Evolutionary conservation across 2,797 vertebrate genomes (phyloP), one percentile per base, ranked within the genome.

Genomic region (Etheostoma perlongum): DNA sequence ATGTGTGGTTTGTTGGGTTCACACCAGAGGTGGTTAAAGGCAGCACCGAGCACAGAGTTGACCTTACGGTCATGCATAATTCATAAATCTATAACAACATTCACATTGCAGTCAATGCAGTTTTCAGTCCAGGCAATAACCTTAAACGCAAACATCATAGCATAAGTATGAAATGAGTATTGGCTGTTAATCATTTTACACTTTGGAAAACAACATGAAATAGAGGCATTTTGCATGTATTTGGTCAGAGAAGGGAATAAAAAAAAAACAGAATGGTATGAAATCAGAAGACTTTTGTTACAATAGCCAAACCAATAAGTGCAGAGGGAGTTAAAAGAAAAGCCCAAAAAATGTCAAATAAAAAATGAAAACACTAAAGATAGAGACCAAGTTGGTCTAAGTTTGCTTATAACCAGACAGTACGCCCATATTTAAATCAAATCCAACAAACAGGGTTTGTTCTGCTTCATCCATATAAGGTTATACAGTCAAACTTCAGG

Each of bases 261-360:
- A 73, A 73, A 46, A 42, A 23, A 42, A 47, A 4, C n/a, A 40
- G 5, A 62, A 49, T 54, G 0, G 67, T 61, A 66, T 59, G 23
- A 59, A 77, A 68, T 49, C 16, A 49, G 21, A 59, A 44, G 47
- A 10, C n/a, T 47, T 79, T 25, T 58, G 58, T 6, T 55, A 42
- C 70, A 74, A 69, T 10, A 66, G 59, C 14, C 42, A 42, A 55
- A 68, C 18, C 21, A 25, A 54, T 62, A 76, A 58, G 62, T 61
- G 69, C 14, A 57, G 52, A 67, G 63, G 53, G 51, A 63, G 52
- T 11, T 46, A 40, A 66, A 47, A 67, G 25, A 30, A 76, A 67
- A 36, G 46, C 72, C 63, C 59, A 71, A 71, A 74, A 51, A 83
- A 78, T 73, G 51, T 42, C 47, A 74, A 67, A 73, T 77, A 30